Evolutionary conservation across 2,888 invertebrate genomes (phyloP).

Genomic region (Monoplex corrugatus): DNA sequence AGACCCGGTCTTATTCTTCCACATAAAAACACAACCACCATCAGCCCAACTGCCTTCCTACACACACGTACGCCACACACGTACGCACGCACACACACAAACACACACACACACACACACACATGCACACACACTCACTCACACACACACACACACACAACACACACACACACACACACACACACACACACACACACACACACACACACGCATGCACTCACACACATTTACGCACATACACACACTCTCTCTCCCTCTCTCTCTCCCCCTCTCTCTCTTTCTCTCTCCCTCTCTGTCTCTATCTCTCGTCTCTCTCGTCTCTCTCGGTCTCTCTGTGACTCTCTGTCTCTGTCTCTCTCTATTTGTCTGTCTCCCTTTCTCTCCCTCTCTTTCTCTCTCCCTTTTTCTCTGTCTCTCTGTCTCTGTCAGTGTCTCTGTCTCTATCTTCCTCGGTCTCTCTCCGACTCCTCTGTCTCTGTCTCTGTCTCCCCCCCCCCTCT

Average conservation of each 20-base stretch:
- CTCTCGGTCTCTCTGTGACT: background rate
- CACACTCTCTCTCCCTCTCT: background rate
- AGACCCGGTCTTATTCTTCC: too few species aligned
- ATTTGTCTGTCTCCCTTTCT: too few species aligned
- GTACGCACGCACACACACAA: background rate
- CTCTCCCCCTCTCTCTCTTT: background rate
- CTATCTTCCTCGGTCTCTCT: background rate
- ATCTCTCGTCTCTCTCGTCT: background rate
- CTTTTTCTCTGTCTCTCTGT: too few species aligned
- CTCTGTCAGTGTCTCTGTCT: too few species aligned
- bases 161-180: background rate
- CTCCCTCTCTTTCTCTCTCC: too few species aligned
- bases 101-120: too few species aligned
- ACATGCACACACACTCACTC: background rate
- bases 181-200: constrained; percentile 13
- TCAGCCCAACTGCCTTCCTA: too few species aligned
- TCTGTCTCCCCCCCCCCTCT: too few species aligned
- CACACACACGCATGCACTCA: background rate
- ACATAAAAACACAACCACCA: too few species aligned
- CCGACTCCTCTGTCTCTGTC: too few species aligned
- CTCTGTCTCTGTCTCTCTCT: background rate
- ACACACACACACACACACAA: constrained; percentile 17
- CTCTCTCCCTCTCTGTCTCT: background rate
- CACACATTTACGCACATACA: background rate
- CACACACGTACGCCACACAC: too few species aligned